These are phyloP conservation scores for Hippocampus comes DNA, from an alignment of 2,113 vertebrate species.

Conservation along the genomic window DNA sequence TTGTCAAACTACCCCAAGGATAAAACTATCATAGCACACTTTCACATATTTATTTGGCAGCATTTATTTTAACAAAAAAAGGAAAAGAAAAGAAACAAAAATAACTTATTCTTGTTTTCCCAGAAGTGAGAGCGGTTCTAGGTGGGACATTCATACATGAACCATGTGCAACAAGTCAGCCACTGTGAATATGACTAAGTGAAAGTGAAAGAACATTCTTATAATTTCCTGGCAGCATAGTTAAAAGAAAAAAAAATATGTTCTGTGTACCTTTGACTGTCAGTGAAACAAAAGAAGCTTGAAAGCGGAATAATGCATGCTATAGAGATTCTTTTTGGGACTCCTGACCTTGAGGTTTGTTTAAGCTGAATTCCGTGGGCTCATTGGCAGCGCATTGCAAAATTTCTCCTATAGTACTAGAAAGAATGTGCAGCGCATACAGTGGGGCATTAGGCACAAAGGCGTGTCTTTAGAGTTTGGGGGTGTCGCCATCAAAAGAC, in stretches of 20 bases:
- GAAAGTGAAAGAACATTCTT: conserved; percentile 39
- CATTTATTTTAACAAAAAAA: conserved; percentile 14
- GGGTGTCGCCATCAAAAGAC: conserved; percentile 72
- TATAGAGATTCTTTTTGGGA: conserved; percentile 54
- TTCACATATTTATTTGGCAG: conserved; percentile 25
- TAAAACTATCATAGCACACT: conserved; percentile 20
- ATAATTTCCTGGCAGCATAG: background rate
- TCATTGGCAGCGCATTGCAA: conserved; percentile 70
- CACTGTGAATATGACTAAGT: conserved; percentile 45
- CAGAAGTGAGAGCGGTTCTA: conserved; percentile 32
- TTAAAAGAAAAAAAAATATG: background rate
- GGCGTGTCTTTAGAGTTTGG: conserved; percentile 72
- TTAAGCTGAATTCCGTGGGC: conserved; percentile 75
- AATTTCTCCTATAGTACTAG: conserved; percentile 75
- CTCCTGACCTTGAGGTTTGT: conserved; percentile 74
- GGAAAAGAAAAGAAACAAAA: background rate
- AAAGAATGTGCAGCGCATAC: conserved; percentile 76
- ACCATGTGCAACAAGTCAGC: conserved; percentile 43
- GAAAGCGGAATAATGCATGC: conserved; percentile 45
- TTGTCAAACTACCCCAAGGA: background rate
- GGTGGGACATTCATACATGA: conserved; percentile 39
- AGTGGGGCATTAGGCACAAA: conserved; percentile 74
- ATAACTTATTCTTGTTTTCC: conserved; percentile 28
- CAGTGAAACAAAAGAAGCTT: conserved; percentile 13
- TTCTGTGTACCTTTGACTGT: background rate